Evolutionary conservation across 2,797 vertebrate species (phyloP), one percentile per base, ranked within the genome.

Genomic region (Galaxias olidus): DNA sequence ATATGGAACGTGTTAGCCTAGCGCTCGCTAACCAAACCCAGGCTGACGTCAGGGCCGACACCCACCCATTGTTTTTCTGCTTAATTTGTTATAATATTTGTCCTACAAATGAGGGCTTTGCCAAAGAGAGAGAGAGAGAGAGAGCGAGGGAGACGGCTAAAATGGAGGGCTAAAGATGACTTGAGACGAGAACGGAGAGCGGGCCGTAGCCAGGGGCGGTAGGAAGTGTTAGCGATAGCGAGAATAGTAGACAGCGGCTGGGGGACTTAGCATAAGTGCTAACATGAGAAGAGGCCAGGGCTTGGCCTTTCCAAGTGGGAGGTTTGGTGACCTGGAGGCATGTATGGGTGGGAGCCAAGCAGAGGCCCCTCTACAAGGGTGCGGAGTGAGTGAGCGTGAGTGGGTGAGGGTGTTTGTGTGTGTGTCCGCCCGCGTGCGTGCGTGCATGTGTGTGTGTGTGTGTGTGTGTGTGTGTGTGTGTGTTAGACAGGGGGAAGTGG

Each of bases 1-100:
- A 93, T 91, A 92, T 93, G 91, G 92, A 90, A 91, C 75, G 70
- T 46, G 88, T 93, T 92, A 93, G 87, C 84, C 69, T 80, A 88
- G 84, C 80, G 59, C 78, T 79, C 82, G 79, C 88, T 91, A 92
- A 92, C 91, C 89, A 91, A 92, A 92, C 72, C 71, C 90, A 91
- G 90, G 83, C 88, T 89, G 89, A 92, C 86, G 87, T 91, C 89
- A 93, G 86, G 30, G 77, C 86, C 83, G 80, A 85, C 87, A 87
- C 87, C 86, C 87, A 84, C 80, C 88, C 86, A 88, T 90, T 92
- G 90, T 90, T 91, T 88, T 85, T 82, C 80, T 82, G 79, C 62
- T 89, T 90, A 92, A 91, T 91, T 91, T 91, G 90, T 90, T 90
- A 85, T 85, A 92, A 90, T 92, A 91, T 92, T 91, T 91, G 82